Conservation (phyloP, 2,113 vertebrate species). For the Tympanuchus pallidicinctus region DNA sequence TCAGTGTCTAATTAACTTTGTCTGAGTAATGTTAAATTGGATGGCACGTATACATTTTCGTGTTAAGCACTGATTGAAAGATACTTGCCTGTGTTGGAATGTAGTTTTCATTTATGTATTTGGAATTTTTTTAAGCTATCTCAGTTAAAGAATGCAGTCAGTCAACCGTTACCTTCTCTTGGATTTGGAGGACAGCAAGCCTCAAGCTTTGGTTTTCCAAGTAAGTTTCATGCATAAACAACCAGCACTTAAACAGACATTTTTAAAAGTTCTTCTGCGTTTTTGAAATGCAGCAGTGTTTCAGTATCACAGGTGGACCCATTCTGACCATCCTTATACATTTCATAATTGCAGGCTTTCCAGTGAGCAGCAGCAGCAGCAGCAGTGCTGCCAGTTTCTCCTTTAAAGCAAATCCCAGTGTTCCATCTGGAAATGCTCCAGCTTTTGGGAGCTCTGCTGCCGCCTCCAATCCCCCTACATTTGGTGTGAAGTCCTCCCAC, state of each 20-base stretch:
- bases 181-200: slow-evolving; percentile 74
- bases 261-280: not conserved
- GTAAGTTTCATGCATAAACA: slow-evolving; percentile 65
- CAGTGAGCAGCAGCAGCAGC: not conserved
- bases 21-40: not conserved
- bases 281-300: not conserved
- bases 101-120: not conserved
- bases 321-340: not conserved
- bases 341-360: slow-evolving; percentile 76
- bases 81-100: not conserved
- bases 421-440: slow-evolving; percentile 56
- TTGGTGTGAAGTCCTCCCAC: slow-evolving; percentile 13
- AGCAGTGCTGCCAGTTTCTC: slow-evolving; percentile 75
- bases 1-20: not conserved
- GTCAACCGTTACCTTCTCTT: slow-evolving; percentile 60
- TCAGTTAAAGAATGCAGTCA: slow-evolving; percentile 76
- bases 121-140: slow-evolving; percentile 77
- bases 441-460: slow-evolving; percentile 61
- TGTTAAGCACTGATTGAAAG: not conserved
- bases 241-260: not conserved
- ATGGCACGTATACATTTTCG: not conserved
- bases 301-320: not conserved
- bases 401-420: slow-evolving; percentile 77
- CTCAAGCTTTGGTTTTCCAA: slow-evolving; percentile 76
- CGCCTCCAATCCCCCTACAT: slow-evolving; percentile 41